A percentile compares a stretch with the other conserved stretches of the same genome.
Evolutionary conservation across 2,113 vertebrate genomes (phyloP).

Genomic region (Casuarius casuarius): DNA sequence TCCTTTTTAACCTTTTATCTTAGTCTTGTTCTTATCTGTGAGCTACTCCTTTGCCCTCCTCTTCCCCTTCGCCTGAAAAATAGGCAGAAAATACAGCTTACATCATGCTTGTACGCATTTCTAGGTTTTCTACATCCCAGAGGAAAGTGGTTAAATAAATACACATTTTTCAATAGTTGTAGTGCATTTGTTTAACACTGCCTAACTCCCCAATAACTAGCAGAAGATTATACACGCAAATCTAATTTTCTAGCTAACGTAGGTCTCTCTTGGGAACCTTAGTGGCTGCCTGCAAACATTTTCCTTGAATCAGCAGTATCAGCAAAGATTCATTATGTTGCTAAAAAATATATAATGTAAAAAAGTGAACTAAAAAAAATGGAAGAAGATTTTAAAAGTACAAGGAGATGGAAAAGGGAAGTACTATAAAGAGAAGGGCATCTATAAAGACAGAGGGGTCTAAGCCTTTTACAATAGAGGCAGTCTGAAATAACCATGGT

Average conservation of each 20-base stretch:
- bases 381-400: conserved; percentile 46
- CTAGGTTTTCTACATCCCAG: neutral
- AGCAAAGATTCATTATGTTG: conserved; percentile 18
- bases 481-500: conserved; percentile 75
- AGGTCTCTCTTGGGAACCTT: conserved; percentile 44
- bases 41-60: neutral
- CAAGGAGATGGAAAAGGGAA: conserved; percentile 60
- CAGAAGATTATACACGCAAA: conserved; percentile 19
- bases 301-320: conserved; percentile 4
- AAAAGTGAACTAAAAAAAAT: conserved; percentile 39
- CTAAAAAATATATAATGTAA: conserved; percentile 59
- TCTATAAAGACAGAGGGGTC: conserved; percentile 68
- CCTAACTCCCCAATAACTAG: conserved; percentile 14
- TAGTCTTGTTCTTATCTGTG: conserved; percentile 38
- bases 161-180: neutral
- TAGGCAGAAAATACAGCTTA: conserved; percentile 46
- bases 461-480: conserved; percentile 78
- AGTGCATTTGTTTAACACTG: conserved; percentile 45
- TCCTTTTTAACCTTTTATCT: conserved; percentile 39
- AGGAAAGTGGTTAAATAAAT: conserved; percentile 44
- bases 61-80: conserved; percentile 31
- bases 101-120: neutral
- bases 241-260: conserved; percentile 57
- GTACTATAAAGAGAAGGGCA: conserved; percentile 49
- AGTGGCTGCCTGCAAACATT: conserved; percentile 23